A percentile compares a stretch with the other conserved stretches of the same genome.
Conservation (phyloP, 2,797 vertebrate species). For the Coracias cyanogaster region DNA sequence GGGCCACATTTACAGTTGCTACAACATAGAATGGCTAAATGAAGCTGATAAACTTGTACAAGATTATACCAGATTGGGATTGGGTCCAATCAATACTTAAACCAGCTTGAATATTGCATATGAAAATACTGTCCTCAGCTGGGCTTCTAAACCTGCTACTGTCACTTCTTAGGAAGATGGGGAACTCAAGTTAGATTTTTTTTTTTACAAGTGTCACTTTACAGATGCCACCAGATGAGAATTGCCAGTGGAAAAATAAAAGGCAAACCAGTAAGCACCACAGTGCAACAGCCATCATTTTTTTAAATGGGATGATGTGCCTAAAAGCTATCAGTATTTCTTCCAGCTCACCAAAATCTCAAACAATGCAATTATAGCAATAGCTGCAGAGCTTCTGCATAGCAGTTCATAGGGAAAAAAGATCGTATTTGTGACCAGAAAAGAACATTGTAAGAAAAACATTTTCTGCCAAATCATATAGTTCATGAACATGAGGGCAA, state of each 20-base stretch:
- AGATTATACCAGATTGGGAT: not conserved
- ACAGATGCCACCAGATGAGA: not conserved
- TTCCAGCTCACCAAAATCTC: not conserved
- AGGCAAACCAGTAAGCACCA: not conserved
- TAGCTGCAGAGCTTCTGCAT: not conserved
- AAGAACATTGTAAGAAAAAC: not conserved
- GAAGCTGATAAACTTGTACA: not conserved
- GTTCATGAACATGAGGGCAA: not conserved
- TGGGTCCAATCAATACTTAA: not conserved
- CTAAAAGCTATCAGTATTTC: not conserved
- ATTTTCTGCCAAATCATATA: not conserved
- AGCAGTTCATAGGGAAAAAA: not conserved
- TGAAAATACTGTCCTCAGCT: not conserved
- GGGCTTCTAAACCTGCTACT: not conserved
- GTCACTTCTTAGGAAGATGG: not conserved
- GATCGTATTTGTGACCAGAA: not conserved
- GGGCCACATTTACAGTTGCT: not conserved
- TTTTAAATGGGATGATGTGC: not conserved
- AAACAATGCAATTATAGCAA: not conserved
- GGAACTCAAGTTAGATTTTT: not conserved
- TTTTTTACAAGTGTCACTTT: not conserved
- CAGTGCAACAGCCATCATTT: not conserved
- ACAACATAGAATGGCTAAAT: not conserved
- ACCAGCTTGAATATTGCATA: not conserved
- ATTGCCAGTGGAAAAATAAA: not conserved